phyloP scores from a whole-genome alignment of 2,888 invertebrate species.

The Sesia apiformis region DNA sequence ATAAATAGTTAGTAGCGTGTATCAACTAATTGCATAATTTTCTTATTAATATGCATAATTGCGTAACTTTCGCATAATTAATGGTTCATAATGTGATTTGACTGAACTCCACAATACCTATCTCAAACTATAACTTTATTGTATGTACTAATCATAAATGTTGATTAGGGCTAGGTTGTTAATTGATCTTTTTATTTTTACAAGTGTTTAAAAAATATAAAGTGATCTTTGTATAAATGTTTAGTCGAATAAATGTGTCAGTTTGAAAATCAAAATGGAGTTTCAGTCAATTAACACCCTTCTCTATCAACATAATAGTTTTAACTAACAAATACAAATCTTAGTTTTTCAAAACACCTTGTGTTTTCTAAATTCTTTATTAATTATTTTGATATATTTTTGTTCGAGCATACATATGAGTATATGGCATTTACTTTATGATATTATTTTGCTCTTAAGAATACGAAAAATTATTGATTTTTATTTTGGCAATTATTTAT shows the following conservation, averaged over 20 bases:
- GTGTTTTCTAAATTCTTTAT: no score
- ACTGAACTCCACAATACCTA: constrained; percentile 66
- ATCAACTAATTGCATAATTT: constrained; percentile 17
- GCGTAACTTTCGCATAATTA: neutral
- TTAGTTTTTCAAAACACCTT: no score
- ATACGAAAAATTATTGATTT: no score
- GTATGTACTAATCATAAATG: constrained; percentile 28
- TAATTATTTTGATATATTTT: no score
- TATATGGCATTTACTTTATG: no score
- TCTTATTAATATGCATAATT: neutral
- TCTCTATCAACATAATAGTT: constrained; percentile 44
- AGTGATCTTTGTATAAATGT: constrained; percentile 64
- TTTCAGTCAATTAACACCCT: constrained; percentile 76
- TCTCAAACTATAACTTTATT: constrained; percentile 27
- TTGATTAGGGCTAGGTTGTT: constrained; percentile 69
- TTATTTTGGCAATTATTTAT: no score
- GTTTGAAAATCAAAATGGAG: constrained; percentile 64
- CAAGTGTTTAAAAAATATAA: constrained; percentile 46
- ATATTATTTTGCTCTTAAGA: no score
- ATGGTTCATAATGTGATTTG: constrained; percentile 21
- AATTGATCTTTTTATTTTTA: constrained; percentile 61
- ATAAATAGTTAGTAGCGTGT: constrained; percentile 23
- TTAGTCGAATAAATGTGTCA: constrained; percentile 67
- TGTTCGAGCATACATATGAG: no score
- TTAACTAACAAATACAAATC: neutral